Conservation (phyloP, 2,797 vertebrate species). For the Tokudaia tokunoshimensis region DNA sequence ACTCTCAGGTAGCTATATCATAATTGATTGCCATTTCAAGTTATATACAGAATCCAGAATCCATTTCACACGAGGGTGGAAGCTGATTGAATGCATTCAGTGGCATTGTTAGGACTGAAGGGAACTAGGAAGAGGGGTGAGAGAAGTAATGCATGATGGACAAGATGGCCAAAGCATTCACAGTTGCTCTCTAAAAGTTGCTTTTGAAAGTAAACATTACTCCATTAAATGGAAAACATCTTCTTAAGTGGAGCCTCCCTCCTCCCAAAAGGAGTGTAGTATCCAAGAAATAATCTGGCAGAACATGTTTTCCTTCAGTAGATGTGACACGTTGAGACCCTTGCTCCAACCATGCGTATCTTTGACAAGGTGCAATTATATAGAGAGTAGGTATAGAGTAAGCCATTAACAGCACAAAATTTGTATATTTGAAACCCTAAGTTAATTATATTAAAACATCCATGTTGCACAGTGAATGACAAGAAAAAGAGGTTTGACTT, state of each 20-base stretch:
- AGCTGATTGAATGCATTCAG: constrained; percentile 53
- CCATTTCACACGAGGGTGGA: constrained; percentile 26
- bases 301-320: constrained; percentile 54
- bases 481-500: constrained; percentile 15
- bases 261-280: not conserved
- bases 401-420: not conserved
- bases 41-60: constrained; percentile 64
- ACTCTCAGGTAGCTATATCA: constrained; percentile 59
- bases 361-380: constrained; percentile 44
- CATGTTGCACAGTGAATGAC: not conserved
- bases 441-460: not conserved
- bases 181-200: not conserved
- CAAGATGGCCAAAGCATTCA: constrained; percentile 1
- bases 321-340: constrained; percentile 35
- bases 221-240: constrained; percentile 32
- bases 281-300: constrained; percentile 36
- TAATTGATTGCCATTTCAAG: constrained; percentile 65
- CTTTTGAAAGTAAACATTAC: constrained; percentile 36
- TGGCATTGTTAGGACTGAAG: constrained; percentile 18
- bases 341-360: constrained; percentile 3
- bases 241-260: constrained; percentile 46
- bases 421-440: constrained; percentile 35
- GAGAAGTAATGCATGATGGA: not conserved
- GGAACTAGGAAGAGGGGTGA: constrained; percentile 58
- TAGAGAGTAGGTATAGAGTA: not conserved